These are phyloP conservation scores for Griposia aprilina DNA, from an alignment of 2,888 invertebrate genomes.

Conservation along the genomic window DNA sequence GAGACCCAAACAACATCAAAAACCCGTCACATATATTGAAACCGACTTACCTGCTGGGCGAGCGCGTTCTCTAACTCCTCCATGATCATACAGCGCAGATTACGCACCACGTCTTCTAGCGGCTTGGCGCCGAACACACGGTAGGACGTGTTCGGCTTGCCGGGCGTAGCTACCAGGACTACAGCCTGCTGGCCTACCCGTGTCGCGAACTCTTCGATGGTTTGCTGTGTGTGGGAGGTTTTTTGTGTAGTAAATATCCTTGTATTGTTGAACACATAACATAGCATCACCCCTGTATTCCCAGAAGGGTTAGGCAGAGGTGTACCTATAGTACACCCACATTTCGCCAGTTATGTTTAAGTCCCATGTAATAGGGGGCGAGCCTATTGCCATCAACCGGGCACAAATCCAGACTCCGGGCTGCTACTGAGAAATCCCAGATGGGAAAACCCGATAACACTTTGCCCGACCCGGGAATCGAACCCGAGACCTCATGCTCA, in stretches of 20 bases:
- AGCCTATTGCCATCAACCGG: too few species aligned
- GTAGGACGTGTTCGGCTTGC: constrained; percentile 98
- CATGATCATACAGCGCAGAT: constrained; percentile 97
- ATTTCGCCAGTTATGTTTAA: too few species aligned
- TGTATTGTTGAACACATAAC: not conserved
- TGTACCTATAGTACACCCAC: too few species aligned
- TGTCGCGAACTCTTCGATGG: constrained; percentile 99
- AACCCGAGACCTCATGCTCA: too few species aligned
- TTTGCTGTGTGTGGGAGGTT: constrained; percentile 91
- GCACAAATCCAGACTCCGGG: too few species aligned
- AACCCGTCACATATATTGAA: constrained; percentile 24
- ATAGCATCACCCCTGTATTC: too few species aligned
- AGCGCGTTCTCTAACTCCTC: constrained; percentile 98
- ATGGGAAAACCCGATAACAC: too few species aligned
- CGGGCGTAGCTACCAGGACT: constrained; percentile 98
- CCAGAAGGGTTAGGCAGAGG: too few species aligned
- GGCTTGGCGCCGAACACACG: constrained; percentile 99
- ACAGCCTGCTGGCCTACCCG: constrained; percentile 99
- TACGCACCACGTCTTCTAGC: constrained; percentile 98
- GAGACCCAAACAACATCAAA: not conserved
- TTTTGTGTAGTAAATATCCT: not conserved
- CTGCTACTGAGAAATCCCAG: too few species aligned
- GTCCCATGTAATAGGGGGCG: too few species aligned
- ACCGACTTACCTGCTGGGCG: constrained; percentile 93
- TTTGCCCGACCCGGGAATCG: too few species aligned